phyloP scores from a whole-genome alignment of 2,888 invertebrate species.

The Mamestra brassicae region DNA sequence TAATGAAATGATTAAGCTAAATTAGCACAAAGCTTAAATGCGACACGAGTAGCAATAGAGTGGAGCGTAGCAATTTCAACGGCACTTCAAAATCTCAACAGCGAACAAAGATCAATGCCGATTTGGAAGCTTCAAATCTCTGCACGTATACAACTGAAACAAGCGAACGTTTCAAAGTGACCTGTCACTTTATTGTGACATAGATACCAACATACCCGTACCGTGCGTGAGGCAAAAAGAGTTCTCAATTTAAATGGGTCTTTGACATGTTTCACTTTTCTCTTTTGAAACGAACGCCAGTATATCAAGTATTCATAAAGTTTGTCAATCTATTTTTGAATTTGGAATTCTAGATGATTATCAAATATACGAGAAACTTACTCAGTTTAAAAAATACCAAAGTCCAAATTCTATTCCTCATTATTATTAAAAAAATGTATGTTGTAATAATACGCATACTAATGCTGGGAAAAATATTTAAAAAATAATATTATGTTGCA shows the following conservation, averaged over 20 bases:
- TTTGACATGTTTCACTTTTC: neutral
- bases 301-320: too few species aligned
- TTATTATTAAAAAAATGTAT: too few species aligned
- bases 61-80: conserved; percentile 15
- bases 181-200: conserved; percentile 2
- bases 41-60: neutral
- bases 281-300: neutral
- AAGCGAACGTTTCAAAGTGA: neutral
- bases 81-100: conserved; percentile 13
- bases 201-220: neutral
- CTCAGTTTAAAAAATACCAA: too few species aligned
- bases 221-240: neutral
- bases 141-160: conserved; percentile 6
- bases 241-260: neutral
- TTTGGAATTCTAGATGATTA: too few species aligned
- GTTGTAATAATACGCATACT: too few species aligned
- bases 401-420: too few species aligned
- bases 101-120: conserved; percentile 17
- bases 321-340: too few species aligned
- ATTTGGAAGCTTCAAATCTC: conserved; percentile 21
- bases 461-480: too few species aligned
- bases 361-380: too few species aligned
- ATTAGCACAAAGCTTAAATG: conserved; percentile 1
- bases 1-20: neutral
- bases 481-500: too few species aligned